Evolutionary conservation across 2,797 vertebrate genomes (phyloP).

Genomic region (Squalus acanthias): DNA sequence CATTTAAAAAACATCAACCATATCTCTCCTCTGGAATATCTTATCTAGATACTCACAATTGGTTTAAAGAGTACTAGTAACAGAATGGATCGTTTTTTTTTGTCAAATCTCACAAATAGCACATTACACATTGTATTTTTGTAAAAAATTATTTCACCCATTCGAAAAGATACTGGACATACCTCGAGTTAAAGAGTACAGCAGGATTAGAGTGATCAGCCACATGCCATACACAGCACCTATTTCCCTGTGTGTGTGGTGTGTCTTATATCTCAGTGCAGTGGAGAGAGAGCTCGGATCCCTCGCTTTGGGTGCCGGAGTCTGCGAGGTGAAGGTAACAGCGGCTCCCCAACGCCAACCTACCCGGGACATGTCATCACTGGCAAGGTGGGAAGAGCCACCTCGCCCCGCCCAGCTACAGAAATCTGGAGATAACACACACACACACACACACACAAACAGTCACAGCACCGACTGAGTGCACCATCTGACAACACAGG

Average conservation of each 20-base stretch:
- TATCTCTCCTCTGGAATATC: neutral
- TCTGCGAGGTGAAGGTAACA: conserved; percentile 20
- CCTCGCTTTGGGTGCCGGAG: neutral
- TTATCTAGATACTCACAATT: neutral
- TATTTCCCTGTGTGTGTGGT: conserved; percentile 60
- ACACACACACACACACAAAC: neutral
- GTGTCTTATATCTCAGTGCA: conserved; percentile 23
- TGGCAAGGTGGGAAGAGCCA: neutral
- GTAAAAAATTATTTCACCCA: neutral
- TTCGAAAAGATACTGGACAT: conserved; percentile 47
- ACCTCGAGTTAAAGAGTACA: conserved; percentile 96
- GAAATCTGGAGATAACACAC: conserved; percentile 25
- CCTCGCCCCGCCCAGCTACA: conserved; percentile 26
- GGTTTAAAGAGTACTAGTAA: neutral
- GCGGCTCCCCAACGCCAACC: neutral
- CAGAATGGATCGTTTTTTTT: neutral
- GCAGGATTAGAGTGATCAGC: conserved; percentile 98
- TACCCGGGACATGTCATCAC: conserved; percentile 33
- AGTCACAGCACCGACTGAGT: neutral
- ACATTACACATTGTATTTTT: neutral
- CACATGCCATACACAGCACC: conserved; percentile 98
- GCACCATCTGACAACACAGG: neutral
- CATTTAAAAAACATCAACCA: neutral
- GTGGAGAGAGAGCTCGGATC: conserved; percentile 32
- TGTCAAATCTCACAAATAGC: neutral